Evolutionary conservation across 1,140 invertebrate genomes (phyloP), one percentile per base, ranked within the genome.

Genomic region (Phymastichus coffea): DNA sequence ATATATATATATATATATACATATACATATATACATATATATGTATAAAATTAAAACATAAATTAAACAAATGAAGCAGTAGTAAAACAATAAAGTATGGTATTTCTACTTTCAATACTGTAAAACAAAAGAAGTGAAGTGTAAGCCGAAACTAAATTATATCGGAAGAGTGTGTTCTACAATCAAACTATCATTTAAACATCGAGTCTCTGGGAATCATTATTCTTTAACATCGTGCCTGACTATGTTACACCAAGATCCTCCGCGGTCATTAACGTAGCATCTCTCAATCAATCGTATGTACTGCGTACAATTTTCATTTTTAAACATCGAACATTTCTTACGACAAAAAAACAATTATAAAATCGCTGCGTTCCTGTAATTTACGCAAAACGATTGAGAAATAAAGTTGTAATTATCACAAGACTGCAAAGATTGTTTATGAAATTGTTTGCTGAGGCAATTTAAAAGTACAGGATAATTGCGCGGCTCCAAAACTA

Each of bases 101-200:
- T 79, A 78, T 79, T 79, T 79, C 71, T 79, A 79, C 76, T 79
- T 79, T 78, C 76, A 79, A 76, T 77, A 78, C 73, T 74, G 68
- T 65, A 69, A 72, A 47, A 53, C 17, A 17, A 55, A 14, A 33
- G 25, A 3, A 58, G 4, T 52, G 48, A 58, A 60, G 49, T 15
- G 44, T 69, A 64, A 73, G 68, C 61, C 54, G 40, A 70, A 73
- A 57, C 60, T 57, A 69, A 58, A 67, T 63, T 68, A 65, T 67
- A 71, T 68, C 56, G 40, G 64, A 64, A 65, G 66, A 71, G 67
- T 73, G 69, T 72, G 66, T 77, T 74, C 65, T 70, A 76, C 69
- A 77, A 75, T 76, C 68, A 75, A 77, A 73, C 62, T 67, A 70
- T 69, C 56, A 69, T 65, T 70, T 66, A 61, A 66, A 69, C 59